A percentile compares a stretch with the other conserved stretches of the same genome.
Evolutionary conservation across 1,140 invertebrate genomes (phyloP).

Genomic region (Drosophila nigromelanica): DNA sequence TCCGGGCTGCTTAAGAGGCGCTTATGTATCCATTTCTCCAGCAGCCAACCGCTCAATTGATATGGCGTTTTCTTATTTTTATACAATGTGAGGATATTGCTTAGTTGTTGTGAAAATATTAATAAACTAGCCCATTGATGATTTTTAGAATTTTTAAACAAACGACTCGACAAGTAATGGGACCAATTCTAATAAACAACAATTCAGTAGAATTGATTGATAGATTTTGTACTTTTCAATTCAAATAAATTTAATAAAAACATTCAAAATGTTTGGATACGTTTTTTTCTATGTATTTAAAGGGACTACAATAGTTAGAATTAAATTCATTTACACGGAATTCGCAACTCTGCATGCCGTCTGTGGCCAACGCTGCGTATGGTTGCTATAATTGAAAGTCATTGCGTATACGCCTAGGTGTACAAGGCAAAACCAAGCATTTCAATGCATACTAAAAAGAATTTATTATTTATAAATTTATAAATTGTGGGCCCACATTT

Average conservation of each 20-base stretch:
- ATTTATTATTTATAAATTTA: constrained; percentile 1
- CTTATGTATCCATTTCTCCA: constrained; percentile 46
- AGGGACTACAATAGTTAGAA: background rate
- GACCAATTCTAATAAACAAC: constrained; percentile 24
- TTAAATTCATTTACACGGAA: background rate
- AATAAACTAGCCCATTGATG: constrained; percentile 17
- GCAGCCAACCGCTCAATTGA: constrained; percentile 19
- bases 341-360: background rate
- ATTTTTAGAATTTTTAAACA: constrained; percentile 19
- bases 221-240: too few species aligned
- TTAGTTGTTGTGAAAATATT: background rate
- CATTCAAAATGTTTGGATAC: too few species aligned
- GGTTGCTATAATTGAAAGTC: constrained; percentile 60
- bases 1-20: constrained; percentile 45
- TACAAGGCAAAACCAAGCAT: constrained; percentile 22
- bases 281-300: too few species aligned
- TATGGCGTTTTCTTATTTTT: constrained; percentile 1
- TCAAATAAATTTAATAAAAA: too few species aligned
- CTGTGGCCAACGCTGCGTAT: constrained; percentile 46
- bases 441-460: background rate
- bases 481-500: constrained; percentile 34
- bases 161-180: constrained; percentile 17
- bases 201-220: constrained; percentile 18
- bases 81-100: background rate
- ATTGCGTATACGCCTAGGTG: constrained; percentile 56